A percentile compares a stretch with the other conserved stretches of the same genome.
Conservation (phyloP, 2,888 invertebrate genomes). For the Ommatoiulus sabulosus region DNA sequence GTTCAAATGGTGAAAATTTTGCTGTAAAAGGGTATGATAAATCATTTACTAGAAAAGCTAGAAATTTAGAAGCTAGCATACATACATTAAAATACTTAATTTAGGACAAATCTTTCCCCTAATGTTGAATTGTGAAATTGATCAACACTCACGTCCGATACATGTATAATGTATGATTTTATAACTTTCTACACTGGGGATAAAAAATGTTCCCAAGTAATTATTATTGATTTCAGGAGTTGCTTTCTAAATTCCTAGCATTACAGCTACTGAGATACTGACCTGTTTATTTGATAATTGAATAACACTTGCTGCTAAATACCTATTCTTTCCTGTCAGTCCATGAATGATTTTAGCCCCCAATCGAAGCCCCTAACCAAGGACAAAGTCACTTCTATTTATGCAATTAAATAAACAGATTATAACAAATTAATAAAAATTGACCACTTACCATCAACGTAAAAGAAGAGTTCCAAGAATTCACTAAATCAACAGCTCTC, state of each 20-base stretch:
- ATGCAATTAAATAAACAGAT: not conserved
- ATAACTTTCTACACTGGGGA: no score
- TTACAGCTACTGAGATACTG: slow-evolving; percentile 59
- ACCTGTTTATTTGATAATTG: slow-evolving; percentile 89
- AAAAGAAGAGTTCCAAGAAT: slow-evolving; percentile 82
- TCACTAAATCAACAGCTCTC: slow-evolving; percentile 79
- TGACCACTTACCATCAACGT: slow-evolving; percentile 73
- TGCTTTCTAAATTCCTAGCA: no score
- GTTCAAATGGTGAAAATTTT: not conserved
- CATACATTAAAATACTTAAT: no score
- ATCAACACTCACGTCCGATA: no score
- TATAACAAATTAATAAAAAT: not conserved
- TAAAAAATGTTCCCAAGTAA: no score
- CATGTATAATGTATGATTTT: no score
- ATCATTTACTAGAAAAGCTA: no score
- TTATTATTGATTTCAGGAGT: no score
- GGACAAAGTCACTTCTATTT: not conserved
- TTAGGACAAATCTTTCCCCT: no score
- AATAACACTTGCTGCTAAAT: slow-evolving; percentile 85
- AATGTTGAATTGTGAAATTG: no score
- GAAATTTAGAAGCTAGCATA: no score
- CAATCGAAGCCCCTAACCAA: slow-evolving; percentile 73
- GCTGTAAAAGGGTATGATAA: no score
- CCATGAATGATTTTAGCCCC: slow-evolving; percentile 79
- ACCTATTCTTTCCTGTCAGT: slow-evolving; percentile 82